A percentile compares a stretch with the other conserved stretches of the same genome.
Conservation (phyloP, 2,797 vertebrate species). For the Lutjanus argentimaculatus region DNA sequence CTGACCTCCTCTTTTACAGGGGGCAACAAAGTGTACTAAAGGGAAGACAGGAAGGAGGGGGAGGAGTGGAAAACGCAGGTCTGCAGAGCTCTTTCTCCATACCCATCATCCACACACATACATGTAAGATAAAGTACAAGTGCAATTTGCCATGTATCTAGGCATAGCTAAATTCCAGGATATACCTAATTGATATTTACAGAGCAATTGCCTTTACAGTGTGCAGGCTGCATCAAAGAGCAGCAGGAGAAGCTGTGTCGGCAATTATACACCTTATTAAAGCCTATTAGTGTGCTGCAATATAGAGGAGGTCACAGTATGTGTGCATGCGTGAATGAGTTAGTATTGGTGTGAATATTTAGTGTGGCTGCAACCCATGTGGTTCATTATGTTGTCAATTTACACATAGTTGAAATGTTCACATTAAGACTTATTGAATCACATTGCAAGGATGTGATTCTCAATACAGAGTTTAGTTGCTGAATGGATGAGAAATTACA, state of each 20-base stretch:
- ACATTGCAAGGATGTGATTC: background rate
- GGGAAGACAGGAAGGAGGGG: background rate
- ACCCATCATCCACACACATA: constrained; percentile 10
- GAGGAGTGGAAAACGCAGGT: background rate
- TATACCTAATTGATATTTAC: constrained; percentile 66
- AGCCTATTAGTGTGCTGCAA: constrained; percentile 50
- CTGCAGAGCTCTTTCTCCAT: constrained; percentile 4
- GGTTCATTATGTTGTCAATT: constrained; percentile 31
- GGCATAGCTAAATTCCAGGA: constrained; percentile 37
- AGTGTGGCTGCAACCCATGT: constrained; percentile 22
- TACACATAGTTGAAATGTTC: constrained; percentile 2
- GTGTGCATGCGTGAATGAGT: constrained; percentile 22
- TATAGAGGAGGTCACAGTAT: constrained; percentile 19
- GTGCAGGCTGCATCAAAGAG: constrained; percentile 53
- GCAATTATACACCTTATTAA: constrained; percentile 70
- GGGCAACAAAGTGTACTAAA: constrained; percentile 24
- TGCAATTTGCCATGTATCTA: constrained; percentile 6
- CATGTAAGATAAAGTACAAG: background rate
- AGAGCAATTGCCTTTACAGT: constrained; percentile 40
- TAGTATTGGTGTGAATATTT: constrained; percentile 9
- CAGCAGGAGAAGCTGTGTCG: constrained; percentile 45
- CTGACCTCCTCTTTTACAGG: constrained; percentile 57
- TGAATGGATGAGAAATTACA: background rate
- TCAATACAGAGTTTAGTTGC: background rate
- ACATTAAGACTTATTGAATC: background rate